Evolutionary conservation across 92 coral and sea anemone species (phyloP).

Genomic region (Umimayanthus kanabou): DNA sequence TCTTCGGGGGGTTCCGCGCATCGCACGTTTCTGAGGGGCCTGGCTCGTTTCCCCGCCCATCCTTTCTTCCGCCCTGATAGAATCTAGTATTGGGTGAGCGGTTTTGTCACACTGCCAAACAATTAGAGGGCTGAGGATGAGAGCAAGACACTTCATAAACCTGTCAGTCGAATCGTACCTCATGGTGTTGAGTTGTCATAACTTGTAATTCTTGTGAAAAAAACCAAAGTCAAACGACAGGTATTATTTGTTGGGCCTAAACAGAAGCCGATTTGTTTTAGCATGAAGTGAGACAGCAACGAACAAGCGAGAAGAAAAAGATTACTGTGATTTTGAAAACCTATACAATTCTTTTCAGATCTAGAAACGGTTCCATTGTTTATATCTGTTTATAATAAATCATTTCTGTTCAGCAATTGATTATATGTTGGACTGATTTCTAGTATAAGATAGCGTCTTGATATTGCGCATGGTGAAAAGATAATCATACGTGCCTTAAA

Average conservation of each 20-base stretch:
- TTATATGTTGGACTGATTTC: background rate
- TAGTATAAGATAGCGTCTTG: background rate
- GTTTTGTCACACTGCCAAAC: too few relatives aligned
- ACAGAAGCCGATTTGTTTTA: conserved; percentile 15
- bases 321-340: background rate
- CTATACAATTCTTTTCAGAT: background rate
- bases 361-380: conserved; percentile 1
- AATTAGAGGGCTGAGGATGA: too few relatives aligned
- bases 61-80: too few relatives aligned
- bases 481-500: background rate
- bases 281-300: background rate
- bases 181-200: too few relatives aligned
- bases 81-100: too few relatives aligned
- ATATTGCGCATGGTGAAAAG: background rate
- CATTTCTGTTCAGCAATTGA: background rate
- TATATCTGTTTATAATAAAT: background rate
- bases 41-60: too few relatives aligned
- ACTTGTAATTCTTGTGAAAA: too few relatives aligned
- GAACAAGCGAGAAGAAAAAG: background rate
- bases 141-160: too few relatives aligned
- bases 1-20: too few relatives aligned
- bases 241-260: background rate
- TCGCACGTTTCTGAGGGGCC: too few relatives aligned
- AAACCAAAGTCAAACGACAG: too few relatives aligned
- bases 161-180: too few relatives aligned